Conservation (phyloP, 2,888 invertebrate species). For the Caenorhabditis panamensis region DNA sequence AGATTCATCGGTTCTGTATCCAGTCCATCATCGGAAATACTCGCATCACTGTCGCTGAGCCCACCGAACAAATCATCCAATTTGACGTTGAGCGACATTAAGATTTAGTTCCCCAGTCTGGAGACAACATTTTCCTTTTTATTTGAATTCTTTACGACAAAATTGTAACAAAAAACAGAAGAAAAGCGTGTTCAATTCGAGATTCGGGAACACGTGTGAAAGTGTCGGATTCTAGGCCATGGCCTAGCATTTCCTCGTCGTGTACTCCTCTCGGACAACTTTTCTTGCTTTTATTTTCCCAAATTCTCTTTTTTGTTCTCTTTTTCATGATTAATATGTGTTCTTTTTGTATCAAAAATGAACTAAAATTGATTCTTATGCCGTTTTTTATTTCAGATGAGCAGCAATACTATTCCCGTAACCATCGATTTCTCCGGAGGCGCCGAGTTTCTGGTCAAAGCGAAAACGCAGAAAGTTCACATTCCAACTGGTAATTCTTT, state of each 20-base stretch:
- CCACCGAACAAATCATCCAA: constrained; percentile 61
- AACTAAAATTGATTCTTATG: not conserved
- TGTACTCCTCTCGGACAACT: constrained; percentile 32
- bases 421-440: constrained; percentile 63
- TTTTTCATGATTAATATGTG: not conserved
- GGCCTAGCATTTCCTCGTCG: not conserved
- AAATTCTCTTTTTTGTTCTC: not conserved
- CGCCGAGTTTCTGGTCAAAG: constrained; percentile 57
- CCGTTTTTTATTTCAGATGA: constrained; percentile 48
- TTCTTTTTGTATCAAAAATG: not conserved
- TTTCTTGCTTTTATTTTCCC: constrained; percentile 14
- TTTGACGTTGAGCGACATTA: not conserved
- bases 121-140: not conserved
- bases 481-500: constrained; percentile 34
- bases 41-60: constrained; percentile 63
- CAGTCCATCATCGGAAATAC: constrained; percentile 9
- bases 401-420: constrained; percentile 35
- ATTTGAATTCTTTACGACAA: no score
- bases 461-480: constrained; percentile 53
- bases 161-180: not conserved
- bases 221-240: constrained; percentile 30
- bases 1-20: not conserved
- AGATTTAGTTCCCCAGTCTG: not conserved
- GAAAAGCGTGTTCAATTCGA: not conserved
- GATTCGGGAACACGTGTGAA: constrained; percentile 33